Evolutionary conservation across 2,797 vertebrate species (phyloP).

Genomic region (Amblyopsis hoosieri): DNA sequence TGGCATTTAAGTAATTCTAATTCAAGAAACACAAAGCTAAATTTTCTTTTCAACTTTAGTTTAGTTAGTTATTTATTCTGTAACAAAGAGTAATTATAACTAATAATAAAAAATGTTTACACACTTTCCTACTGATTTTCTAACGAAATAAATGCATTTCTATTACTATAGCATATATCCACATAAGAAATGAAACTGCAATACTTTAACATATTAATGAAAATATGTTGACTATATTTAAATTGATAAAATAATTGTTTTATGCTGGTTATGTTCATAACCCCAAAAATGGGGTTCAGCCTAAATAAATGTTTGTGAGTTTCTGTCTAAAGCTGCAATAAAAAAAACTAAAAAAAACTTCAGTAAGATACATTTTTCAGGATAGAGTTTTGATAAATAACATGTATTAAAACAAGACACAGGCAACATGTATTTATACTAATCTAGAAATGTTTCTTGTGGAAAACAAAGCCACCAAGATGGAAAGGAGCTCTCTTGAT

Average conservation of each 20-base stretch:
- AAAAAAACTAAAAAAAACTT: no score
- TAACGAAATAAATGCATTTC: slow-evolving; percentile 7
- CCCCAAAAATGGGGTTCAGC: neutral
- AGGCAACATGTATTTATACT: slow-evolving; percentile 8
- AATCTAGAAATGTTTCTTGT: slow-evolving; percentile 45
- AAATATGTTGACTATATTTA: neutral
- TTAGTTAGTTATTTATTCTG: no score
- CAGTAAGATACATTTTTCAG: no score
- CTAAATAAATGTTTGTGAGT: neutral
- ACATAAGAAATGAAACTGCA: neutral
- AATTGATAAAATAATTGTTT: slow-evolving; percentile 9
- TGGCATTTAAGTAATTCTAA: neutral
- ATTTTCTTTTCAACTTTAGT: no score
- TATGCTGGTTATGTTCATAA: neutral
- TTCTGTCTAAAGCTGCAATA: no score
- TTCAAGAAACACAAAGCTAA: neutral
- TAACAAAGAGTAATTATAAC: neutral
- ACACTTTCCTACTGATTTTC: slow-evolving; percentile 4
- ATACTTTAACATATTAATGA: neutral
- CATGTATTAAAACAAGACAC: neutral
- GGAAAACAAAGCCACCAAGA: neutral
- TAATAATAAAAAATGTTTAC: neutral
- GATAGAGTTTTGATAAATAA: neutral
- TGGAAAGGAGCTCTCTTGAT: neutral
- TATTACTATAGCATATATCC: neutral